Conservation (phyloP, 1,140 invertebrate genomes). For the Lepeophtheirus salmonis region DNA sequence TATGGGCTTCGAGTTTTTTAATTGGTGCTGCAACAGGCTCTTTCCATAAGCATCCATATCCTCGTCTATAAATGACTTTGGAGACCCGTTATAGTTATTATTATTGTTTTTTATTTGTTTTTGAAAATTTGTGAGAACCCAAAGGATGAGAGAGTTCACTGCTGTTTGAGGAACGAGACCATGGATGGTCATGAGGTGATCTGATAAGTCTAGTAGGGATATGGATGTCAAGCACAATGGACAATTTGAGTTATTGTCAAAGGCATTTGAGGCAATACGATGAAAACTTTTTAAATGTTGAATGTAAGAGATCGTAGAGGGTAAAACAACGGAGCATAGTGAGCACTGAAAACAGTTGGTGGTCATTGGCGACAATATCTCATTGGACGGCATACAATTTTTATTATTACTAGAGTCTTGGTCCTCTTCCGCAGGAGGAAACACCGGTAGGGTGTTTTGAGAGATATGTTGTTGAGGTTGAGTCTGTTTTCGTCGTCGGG, state of each 20-base stretch:
- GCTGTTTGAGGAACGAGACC: slow-evolving; percentile 2
- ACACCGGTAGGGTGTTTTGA: too few relatives aligned
- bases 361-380: not conserved
- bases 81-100: too few relatives aligned
- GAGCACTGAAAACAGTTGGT: slow-evolving; percentile 12
- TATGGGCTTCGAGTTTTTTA: not conserved
- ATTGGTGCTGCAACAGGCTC: not conserved
- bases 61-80: not conserved
- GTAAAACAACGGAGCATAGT: slow-evolving; percentile 6
- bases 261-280: not conserved
- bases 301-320: not conserved
- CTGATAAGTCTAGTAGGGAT: slow-evolving; percentile 2
- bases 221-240: slow-evolving; percentile 1
- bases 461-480: not conserved
- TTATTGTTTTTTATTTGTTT: not conserved
- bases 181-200: not conserved
- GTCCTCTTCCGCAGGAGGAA: not conserved
- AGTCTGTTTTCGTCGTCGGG: not conserved
- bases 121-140: slow-evolving; percentile 8
- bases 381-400: not conserved
- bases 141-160: slow-evolving; percentile 9
- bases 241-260: not conserved
- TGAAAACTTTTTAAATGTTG: not conserved
- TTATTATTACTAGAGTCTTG: not conserved
- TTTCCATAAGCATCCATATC: not conserved